phyloP scores from a whole-genome alignment of 2,113 vertebrate species.

The Eidolon helvum region DNA sequence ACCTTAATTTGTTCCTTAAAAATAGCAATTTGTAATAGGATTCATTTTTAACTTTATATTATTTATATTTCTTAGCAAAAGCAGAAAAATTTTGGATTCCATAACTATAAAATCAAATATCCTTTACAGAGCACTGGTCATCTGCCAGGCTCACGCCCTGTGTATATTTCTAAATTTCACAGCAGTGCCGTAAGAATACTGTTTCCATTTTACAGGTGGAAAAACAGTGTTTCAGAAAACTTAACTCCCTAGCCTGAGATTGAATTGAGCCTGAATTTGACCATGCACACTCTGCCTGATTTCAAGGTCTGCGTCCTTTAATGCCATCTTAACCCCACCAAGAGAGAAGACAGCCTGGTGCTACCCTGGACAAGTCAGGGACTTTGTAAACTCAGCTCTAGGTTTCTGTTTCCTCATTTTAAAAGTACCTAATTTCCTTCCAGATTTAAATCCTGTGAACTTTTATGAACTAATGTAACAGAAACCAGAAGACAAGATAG shows the following conservation, averaged over 20 bases:
- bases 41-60: not conserved
- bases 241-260: not conserved
- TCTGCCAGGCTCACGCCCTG: not conserved
- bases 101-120: not conserved
- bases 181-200: not conserved
- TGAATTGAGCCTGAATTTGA: not conserved
- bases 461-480: slow-evolving; percentile 68
- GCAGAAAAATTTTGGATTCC: not conserved
- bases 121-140: not conserved
- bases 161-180: not conserved
- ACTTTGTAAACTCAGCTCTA: not conserved
- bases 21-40: not conserved
- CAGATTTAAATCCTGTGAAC: slow-evolving; percentile 61
- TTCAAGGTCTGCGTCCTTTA: not conserved
- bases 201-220: not conserved
- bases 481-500: slow-evolving; percentile 75
- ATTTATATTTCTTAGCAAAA: not conserved
- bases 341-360: not conserved
- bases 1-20: not conserved
- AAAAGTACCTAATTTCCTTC: slow-evolving; percentile 58
- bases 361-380: not conserved
- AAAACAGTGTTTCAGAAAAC: not conserved
- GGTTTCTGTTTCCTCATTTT: slow-evolving; percentile 55
- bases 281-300: not conserved
- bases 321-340: not conserved